Percentiles rank a stretch among this genome's conserved stretches.
Conservation (phyloP, 2,113 vertebrate genomes). For the Eclectus roratus region DNA sequence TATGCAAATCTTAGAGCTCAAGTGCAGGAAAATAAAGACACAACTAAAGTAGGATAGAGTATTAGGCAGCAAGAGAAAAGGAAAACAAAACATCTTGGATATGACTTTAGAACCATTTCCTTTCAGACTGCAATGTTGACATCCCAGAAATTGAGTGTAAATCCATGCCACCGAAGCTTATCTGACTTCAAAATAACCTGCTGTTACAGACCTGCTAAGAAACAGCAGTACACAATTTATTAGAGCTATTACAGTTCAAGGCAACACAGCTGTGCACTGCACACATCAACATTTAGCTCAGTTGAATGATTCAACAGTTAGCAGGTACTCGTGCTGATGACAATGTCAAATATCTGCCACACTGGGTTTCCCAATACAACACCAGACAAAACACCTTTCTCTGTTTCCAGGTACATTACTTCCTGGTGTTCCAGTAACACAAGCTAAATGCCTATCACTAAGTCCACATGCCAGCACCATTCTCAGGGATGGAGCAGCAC, state of each 20-base stretch:
- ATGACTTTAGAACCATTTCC: neutral
- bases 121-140: neutral
- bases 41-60: neutral
- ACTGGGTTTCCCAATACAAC: neutral
- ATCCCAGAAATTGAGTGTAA: slow-evolving; percentile 6
- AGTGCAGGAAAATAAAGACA: slow-evolving; percentile 1
- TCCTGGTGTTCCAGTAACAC: neutral
- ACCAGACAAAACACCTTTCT: neutral
- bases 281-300: neutral
- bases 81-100: neutral
- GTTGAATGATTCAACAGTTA: neutral
- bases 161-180: neutral
- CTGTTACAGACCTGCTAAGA: neutral
- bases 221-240: neutral
- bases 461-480: neutral
- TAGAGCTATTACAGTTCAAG: neutral
- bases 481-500: neutral
- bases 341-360: neutral
- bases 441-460: neutral
- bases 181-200: neutral
- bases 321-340: neutral
- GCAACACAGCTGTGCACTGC: neutral
- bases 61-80: neutral
- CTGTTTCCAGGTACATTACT: neutral
- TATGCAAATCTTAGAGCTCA: slow-evolving; percentile 1